Conservation (phyloP, 2,113 vertebrate genomes). For the Xiphophorus couchianus region DNA sequence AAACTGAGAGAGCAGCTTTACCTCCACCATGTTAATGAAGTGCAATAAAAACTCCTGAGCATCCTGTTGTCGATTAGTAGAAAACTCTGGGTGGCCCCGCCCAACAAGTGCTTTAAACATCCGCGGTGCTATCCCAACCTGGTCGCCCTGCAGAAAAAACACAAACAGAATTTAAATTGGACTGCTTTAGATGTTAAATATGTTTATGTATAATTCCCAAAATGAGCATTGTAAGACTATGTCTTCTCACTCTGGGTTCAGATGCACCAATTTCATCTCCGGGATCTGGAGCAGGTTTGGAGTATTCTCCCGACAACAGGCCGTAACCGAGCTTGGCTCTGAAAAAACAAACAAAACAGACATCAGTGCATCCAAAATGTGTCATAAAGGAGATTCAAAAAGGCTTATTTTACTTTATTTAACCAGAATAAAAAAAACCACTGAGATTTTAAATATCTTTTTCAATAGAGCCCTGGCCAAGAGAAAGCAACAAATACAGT, state of each 20-base stretch:
- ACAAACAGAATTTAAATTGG: neutral
- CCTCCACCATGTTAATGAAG: conserved; percentile 99
- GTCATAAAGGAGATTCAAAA: conserved; percentile 4
- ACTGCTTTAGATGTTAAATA: neutral
- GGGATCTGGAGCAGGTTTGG: conserved; percentile 86
- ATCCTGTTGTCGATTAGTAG: conserved; percentile 97
- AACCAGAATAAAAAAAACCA: too few species aligned
- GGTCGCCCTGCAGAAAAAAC: conserved; percentile 84
- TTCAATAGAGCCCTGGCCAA: too few species aligned
- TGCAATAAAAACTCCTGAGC: conserved; percentile 98
- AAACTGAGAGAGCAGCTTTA: conserved; percentile 60
- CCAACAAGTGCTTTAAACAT: conserved; percentile 98
- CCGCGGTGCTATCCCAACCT: conserved; percentile 91
- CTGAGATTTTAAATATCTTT: too few species aligned
- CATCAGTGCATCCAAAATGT: conserved; percentile 26
- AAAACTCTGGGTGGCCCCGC: conserved; percentile 96
- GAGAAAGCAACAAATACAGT: neutral
- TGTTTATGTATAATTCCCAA: neutral
- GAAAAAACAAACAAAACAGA: conserved; percentile 48
- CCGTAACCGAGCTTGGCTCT: conserved; percentile 97
- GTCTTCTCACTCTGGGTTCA: conserved; percentile 87
- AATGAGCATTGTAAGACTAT: neutral
- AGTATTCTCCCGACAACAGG: conserved; percentile 95
- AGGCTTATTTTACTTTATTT: conserved; percentile 9
- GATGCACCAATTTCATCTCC: conserved; percentile 82